Conservation (phyloP, 2,888 invertebrate species). For the Campoplex nolae region DNA sequence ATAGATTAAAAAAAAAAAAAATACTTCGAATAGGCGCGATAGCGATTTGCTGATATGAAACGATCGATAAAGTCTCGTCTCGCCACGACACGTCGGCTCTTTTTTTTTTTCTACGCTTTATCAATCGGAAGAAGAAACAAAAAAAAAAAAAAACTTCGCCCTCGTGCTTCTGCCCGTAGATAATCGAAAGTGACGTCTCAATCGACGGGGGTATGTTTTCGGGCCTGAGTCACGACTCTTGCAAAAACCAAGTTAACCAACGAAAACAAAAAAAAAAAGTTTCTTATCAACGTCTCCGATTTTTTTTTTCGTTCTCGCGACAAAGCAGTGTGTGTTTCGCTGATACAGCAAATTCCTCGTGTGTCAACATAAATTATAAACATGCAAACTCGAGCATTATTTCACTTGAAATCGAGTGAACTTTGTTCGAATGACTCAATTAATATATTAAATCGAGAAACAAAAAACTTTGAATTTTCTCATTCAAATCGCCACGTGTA, state of each 20-base stretch:
- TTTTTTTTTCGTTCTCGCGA: background rate
- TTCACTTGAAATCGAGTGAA: background rate
- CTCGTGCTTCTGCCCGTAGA: background rate
- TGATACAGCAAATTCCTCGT: conserved; percentile 8
- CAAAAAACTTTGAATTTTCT: background rate
- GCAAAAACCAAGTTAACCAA: background rate
- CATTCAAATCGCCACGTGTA: background rate
- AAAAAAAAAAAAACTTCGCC: background rate
- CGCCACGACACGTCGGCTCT: background rate
- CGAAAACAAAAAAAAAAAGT: background rate
- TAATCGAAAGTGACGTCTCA: conserved; percentile 1
- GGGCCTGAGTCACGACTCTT: background rate
- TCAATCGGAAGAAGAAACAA: background rate
- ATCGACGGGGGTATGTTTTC: background rate
- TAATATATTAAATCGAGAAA: background rate
- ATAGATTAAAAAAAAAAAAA: background rate
- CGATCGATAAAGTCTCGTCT: conserved; percentile 14
- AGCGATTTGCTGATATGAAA: conserved; percentile 11
- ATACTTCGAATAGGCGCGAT: background rate
- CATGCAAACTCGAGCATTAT: background rate
- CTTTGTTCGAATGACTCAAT: background rate
- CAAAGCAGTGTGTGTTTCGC: background rate
- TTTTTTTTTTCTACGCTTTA: background rate
- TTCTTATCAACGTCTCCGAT: background rate
- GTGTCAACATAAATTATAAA: background rate